Evolutionary conservation across 2,888 invertebrate species (phyloP), one percentile per base, ranked within the genome.

Genomic region (Drosophila paucipuncta): DNA sequence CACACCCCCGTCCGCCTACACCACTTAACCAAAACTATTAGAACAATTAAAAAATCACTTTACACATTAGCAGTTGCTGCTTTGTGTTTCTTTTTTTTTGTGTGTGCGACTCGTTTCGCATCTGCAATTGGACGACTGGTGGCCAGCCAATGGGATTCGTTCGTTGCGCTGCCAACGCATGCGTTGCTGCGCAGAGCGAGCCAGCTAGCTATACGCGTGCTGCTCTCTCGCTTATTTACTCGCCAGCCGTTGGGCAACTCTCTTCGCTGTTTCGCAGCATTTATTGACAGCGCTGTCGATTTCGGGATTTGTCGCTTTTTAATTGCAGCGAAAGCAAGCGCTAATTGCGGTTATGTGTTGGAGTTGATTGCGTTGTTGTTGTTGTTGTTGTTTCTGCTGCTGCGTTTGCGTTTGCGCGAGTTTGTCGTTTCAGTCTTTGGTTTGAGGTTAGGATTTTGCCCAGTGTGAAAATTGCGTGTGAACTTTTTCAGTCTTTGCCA

Each of bases 341-440:
- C 70, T 88, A 82, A 85, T 83, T 85, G 80, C 70, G 74, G 62
- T 71, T 69, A 76, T 54, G 68, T 71, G 69, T 59, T 73, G 59
- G 35, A 18, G 47, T 47, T 47, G 47, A 25, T 28, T 50, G 28
- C 50, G 28, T 16, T 35, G 68, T 50, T 60, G 52, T 11, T 68
- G 52, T 49, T 62, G 16, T 54, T 22, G 41, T 2, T 47, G 22
- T 57, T 16, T 30, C n/a, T 39, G 39, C 28, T 50, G 28, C n/a
- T 16, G 25, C 4, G 58, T 35, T 60, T 62, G 67, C 68, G 69
- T 73, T 57, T 60, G 72, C 65, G 78, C 71, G 53, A 79, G 88
- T 88, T 90, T 67, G 89, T 88, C 60, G 86, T 77, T 90, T 90
- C 35, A 90, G 88, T 88, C 89, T 88, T 88, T 88, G 78, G 90